Conservation (phyloP, 1,140 invertebrate species). For the Scaptodrosophila lebanonensis region DNA sequence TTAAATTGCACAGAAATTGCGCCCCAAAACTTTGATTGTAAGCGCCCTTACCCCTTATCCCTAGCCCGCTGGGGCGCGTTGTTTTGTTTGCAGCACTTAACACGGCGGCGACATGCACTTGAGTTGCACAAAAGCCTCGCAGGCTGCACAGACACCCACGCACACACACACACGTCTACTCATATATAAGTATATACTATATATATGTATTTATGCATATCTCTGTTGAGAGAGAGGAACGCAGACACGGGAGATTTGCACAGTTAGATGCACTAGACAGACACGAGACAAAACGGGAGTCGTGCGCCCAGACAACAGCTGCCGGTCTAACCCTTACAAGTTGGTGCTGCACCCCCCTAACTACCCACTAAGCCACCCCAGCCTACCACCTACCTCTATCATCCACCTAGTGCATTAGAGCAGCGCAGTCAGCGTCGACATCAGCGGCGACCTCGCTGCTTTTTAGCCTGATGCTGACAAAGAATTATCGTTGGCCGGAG, state of each 20-base stretch:
- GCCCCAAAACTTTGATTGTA: too few species aligned
- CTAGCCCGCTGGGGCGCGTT: conserved; percentile 16
- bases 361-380: conserved; percentile 30
- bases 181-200: neutral
- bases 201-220: conserved; percentile 1
- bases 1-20: conserved; percentile 75
- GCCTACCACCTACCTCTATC: conserved; percentile 22
- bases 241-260: conserved; percentile 16
- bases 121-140: conserved; percentile 69
- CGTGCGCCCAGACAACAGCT: conserved; percentile 16
- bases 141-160: conserved; percentile 58
- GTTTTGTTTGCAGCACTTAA: conserved; percentile 73
- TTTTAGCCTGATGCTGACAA: conserved; percentile 55
- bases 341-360: neutral
- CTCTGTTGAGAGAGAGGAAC: too few species aligned
- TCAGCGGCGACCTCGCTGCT: conserved; percentile 4
- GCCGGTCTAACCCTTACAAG: conserved; percentile 41
- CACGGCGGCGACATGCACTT: conserved; percentile 76
- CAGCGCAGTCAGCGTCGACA: conserved; percentile 7
- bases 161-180: conserved; percentile 8
- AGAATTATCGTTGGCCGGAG: conserved; percentile 52
- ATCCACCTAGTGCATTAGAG: conserved; percentile 44
- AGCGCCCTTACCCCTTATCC: too few species aligned
- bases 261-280: conserved; percentile 72
- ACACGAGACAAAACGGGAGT: conserved; percentile 55